Evolutionary conservation across 2,888 invertebrate species (phyloP).

Genomic region (Chouioia cunea): DNA sequence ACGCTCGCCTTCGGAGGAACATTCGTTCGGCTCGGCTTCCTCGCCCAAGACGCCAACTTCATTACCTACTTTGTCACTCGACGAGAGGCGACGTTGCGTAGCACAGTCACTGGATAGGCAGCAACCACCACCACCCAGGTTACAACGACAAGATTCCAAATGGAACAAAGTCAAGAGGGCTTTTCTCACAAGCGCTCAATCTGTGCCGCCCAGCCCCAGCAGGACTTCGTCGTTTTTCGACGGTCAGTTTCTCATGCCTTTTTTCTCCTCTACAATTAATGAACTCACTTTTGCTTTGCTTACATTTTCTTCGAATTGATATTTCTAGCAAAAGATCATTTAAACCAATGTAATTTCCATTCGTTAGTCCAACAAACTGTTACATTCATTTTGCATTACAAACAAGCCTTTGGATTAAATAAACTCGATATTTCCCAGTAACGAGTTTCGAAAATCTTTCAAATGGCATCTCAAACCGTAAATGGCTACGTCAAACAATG

Average conservation of each 20-base stretch:
- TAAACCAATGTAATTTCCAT: no score
- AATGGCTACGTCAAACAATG: no score
- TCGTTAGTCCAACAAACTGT: no score
- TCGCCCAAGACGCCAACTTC: constrained; percentile 1
- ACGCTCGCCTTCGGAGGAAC: constrained; percentile 50
- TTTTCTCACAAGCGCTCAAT: constrained; percentile 73
- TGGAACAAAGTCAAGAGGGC: constrained; percentile 83
- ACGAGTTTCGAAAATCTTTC: no score
- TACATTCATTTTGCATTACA: no score
- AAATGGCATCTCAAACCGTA: no score
- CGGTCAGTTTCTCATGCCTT: constrained; percentile 53
- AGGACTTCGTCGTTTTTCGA: constrained; percentile 73
- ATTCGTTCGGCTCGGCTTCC: constrained; percentile 37
- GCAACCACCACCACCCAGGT: constrained; percentile 2
- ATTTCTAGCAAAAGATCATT: no score
- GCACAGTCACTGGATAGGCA: neutral
- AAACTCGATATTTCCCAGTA: no score
- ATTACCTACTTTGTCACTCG: neutral
- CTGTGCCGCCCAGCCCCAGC: constrained; percentile 79
- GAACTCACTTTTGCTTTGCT: no score
- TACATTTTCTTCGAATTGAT: no score
- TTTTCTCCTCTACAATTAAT: no score
- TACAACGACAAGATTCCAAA: constrained; percentile 75
- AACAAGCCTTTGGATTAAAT: no score
- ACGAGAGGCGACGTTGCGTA: constrained; percentile 2